Evolutionary conservation across 2,797 vertebrate genomes (phyloP).

Genomic region (Scleropages formosus): DNA sequence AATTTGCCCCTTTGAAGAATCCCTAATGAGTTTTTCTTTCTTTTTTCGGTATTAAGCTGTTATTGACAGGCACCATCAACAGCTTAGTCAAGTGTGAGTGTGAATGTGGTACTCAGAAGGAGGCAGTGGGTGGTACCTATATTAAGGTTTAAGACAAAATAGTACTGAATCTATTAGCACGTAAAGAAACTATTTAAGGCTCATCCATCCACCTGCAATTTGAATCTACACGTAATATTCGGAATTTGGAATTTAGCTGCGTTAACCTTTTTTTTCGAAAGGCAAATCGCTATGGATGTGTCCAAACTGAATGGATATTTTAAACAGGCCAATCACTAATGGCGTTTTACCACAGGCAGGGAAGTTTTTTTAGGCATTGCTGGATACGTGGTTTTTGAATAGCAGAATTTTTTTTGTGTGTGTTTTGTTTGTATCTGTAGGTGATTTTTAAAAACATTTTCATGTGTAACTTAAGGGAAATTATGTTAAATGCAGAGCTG

Average conservation of each 20-base stretch:
- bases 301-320: not conserved
- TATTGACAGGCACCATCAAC: slow-evolving; percentile 43
- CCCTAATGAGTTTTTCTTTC: slow-evolving; percentile 67
- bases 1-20: slow-evolving; percentile 76
- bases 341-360: no score
- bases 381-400: no score
- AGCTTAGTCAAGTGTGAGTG: slow-evolving; percentile 47
- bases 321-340: no score
- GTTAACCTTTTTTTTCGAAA: not conserved
- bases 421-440: no score
- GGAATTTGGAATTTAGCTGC: no score
- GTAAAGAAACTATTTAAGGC: slow-evolving; percentile 17
- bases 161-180: slow-evolving; percentile 43
- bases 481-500: no score
- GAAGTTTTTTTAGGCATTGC: no score
- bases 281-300: not conserved
- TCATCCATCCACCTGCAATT: not conserved
- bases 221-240: no score
- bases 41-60: not conserved
- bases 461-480: no score
- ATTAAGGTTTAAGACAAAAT: slow-evolving; percentile 40
- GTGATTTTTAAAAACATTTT: no score
- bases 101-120: slow-evolving; percentile 25
- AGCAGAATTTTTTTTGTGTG: no score
- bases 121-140: not conserved